Evolutionary conservation across 2,888 invertebrate species (phyloP).

Genomic region (Acanthoscelides obtectus): DNA sequence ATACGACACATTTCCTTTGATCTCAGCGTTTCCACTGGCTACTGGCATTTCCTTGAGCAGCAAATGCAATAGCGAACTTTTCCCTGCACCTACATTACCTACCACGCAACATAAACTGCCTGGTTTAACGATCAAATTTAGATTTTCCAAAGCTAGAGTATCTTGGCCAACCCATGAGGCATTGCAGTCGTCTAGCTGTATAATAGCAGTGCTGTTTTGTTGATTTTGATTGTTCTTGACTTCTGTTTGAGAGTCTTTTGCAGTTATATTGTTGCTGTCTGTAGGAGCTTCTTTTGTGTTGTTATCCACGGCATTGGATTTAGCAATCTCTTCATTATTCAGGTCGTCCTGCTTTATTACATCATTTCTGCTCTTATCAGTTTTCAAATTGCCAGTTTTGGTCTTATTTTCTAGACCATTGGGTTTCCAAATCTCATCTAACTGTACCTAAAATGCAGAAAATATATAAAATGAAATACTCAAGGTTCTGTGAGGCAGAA

Average conservation of each 20-base stretch:
- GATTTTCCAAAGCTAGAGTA: conserved; percentile 43
- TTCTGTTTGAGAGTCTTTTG: neutral
- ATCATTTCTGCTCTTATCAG: neutral
- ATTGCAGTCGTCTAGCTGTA: neutral
- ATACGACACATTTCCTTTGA: conserved; percentile 63
- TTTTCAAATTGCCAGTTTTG: neutral
- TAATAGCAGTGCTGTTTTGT: neutral
- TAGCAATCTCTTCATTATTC: neutral
- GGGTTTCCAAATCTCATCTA: neutral
- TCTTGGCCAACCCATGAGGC: neutral
- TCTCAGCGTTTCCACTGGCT: conserved; percentile 55
- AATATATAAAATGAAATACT: too few relatives aligned
- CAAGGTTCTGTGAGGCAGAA: too few relatives aligned
- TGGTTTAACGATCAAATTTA: conserved; percentile 49
- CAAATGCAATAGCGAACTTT: conserved; percentile 65
- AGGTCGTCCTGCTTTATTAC: neutral
- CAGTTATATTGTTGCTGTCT: neutral
- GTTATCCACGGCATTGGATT: neutral
- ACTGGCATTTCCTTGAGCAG: conserved; percentile 68
- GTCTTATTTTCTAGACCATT: neutral
- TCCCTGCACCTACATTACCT: conserved; percentile 61
- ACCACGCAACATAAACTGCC: conserved; percentile 52
- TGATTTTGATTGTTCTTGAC: neutral
- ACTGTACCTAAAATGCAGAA: neutral
- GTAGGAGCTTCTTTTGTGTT: neutral